Base-by-base conservation (phyloP, 2,888 invertebrate genomes). In the Volucella zonaria region DNA sequence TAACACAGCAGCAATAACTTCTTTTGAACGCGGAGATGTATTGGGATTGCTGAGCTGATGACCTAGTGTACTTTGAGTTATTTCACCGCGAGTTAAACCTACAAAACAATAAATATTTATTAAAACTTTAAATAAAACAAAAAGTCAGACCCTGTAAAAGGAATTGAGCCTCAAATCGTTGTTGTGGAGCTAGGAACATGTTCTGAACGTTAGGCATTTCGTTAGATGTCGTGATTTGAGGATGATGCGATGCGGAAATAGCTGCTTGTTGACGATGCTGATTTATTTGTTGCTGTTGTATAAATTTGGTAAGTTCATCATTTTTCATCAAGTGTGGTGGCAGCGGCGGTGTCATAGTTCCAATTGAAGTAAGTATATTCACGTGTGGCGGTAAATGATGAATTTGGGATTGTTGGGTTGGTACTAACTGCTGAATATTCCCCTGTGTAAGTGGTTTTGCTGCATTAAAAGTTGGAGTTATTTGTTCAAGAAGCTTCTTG, bases 1-100 rank as follows among this genome's bases (percentile, higher is more conserved):
- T 52, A 90, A 86, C 52, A 88, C 91, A 42, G 88, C 73, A 3
- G 86, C 86, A 75, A 91, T 88, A 18, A 89, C 87, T 8, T 91
- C 90, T 51, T 88, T 90, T 9, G 88, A 86, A 9, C 87, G 88
- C 3, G 87, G 77, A 8, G 87, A 61, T 59, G 87, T 87, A 58
- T 86, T 89, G 0, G 90, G 89, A 92, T 96, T 96, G 88, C 93
- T 93, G 73, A 96, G 93, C 90, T 96, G 96, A 90, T 96, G 95
- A 90, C 96, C 94, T 87, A 96, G 92, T 89, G 96, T 95, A 89
- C 95, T 95, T 40, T 94, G 93, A 1, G 96, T 95, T 79, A 96
- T 94, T 91, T 96, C 96, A 76, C 96, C 96, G 23, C 95, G 94
- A 88, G 95, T 94, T 89, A 96, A 92, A 87, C 96, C 95, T 95